Conservation (phyloP, 2,797 vertebrate genomes). For the Perodicticus potto region DNA sequence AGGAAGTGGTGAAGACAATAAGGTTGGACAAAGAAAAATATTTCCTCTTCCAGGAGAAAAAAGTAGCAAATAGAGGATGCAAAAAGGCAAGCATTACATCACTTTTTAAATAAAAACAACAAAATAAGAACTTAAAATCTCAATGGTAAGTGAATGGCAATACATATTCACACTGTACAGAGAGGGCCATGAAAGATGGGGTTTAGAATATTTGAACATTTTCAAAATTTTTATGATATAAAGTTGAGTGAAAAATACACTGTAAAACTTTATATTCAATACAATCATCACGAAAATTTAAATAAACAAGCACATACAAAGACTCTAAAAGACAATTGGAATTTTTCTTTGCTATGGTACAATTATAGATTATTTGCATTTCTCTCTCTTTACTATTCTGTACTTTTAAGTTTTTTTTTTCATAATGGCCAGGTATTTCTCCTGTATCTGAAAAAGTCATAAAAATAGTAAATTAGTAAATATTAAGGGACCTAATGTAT, state of each 20-base stretch:
- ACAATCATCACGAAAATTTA: not conserved
- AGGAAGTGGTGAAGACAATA: rapidly evolving
- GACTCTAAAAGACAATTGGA: not conserved
- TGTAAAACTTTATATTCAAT: not conserved
- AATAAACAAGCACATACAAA: not conserved
- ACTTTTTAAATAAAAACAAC: not conserved
- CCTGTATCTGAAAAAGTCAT: not conserved
- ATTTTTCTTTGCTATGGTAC: not conserved
- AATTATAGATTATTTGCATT: not conserved
- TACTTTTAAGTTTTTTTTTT: not conserved
- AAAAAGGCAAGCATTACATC: not conserved
- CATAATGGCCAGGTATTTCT: not conserved
- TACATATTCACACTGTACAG: not conserved
- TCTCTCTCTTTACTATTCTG: not conserved
- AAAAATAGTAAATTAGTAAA: not conserved
- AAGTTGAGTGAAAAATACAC: not conserved
- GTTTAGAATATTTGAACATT: not conserved
- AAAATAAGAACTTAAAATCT: not conserved
- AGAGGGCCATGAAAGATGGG: not conserved
- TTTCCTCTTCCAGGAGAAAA: not conserved
- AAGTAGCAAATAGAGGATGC: not conserved
- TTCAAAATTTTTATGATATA: not conserved
- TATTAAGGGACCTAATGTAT: no score
- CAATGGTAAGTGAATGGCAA: not conserved
- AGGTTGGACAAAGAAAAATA: not conserved